Conservation (phyloP, 1,140 invertebrate genomes). For the Drosophila lacteicornis region DNA sequence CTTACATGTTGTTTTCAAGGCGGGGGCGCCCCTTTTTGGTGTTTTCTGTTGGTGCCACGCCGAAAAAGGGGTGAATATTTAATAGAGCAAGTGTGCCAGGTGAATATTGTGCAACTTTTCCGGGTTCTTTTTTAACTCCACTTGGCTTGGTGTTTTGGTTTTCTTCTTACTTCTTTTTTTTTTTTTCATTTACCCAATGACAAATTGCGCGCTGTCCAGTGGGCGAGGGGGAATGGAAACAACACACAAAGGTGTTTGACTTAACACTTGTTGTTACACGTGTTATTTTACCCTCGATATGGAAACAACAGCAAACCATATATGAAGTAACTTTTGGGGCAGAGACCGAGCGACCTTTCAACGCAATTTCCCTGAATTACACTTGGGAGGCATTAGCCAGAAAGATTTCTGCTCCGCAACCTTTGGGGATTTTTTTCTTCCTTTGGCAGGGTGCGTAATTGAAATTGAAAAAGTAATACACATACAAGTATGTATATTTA, state of each 20-base stretch:
- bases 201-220: slow-evolving; percentile 65
- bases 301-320: background rate
- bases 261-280: slow-evolving; percentile 74
- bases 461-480: slow-evolving; percentile 33
- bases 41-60: background rate
- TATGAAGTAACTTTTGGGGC: slow-evolving; percentile 55
- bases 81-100: slow-evolving; percentile 56
- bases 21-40: background rate
- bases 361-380: slow-evolving; percentile 71
- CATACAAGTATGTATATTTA: slow-evolving; percentile 14
- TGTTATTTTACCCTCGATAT: slow-evolving; percentile 25
- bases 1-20: slow-evolving; percentile 45
- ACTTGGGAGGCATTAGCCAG: slow-evolving; percentile 61
- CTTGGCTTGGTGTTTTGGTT: slow-evolving; percentile 4
- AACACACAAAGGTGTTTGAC: slow-evolving; percentile 46
- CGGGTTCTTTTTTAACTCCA: background rate
- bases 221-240: background rate
- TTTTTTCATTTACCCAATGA: slow-evolving; percentile 63
- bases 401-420: slow-evolving; percentile 33
- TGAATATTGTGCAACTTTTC: slow-evolving; percentile 32
- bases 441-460: slow-evolving; percentile 32
- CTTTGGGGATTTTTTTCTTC: slow-evolving; percentile 9
- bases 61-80: slow-evolving; percentile 78
- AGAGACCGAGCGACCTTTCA: slow-evolving; percentile 61
- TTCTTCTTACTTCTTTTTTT: slow-evolving; percentile 8